Percentiles rank a stretch among this genome's conserved stretches.
Evolutionary conservation across 2,888 invertebrate genomes (phyloP).

Genomic region (Rhagonycha lutea): DNA sequence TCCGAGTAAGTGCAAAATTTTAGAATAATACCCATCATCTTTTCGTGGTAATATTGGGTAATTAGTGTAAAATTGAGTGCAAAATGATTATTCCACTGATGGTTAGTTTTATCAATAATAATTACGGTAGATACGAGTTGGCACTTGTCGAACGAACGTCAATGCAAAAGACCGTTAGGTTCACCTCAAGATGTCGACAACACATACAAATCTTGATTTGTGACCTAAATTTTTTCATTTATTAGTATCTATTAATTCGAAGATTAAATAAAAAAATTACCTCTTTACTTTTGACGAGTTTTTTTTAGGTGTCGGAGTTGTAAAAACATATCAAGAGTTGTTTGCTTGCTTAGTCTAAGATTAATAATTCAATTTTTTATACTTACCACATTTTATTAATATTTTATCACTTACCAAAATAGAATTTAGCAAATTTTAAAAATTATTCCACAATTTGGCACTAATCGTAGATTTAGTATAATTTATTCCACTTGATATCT

Average conservation of each 20-base stretch:
- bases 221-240: conserved; percentile 28
- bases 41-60: neutral
- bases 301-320: neutral
- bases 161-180: conserved; percentile 27
- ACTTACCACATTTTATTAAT: neutral
- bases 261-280: neutral
- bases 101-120: neutral
- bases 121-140: conserved; percentile 24
- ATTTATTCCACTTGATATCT: neutral
- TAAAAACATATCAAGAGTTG: neutral
- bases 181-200: conserved; percentile 28
- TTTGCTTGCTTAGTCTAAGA: neutral
- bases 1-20: neutral
- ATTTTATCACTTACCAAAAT: neutral
- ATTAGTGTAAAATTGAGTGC: neutral
- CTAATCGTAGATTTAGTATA: neutral
- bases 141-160: conserved; percentile 28
- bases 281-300: neutral
- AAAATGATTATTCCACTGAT: neutral
- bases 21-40: neutral
- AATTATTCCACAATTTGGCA: neutral
- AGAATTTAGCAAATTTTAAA: neutral
- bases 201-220: conserved; percentile 23
- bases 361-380: neutral
- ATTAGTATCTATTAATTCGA: conserved; percentile 7